A percentile compares a stretch with the other conserved stretches of the same genome.
phyloP scores from a whole-genome alignment of 2,888 invertebrate species.

The Mesorhabditis sp. region DNA sequence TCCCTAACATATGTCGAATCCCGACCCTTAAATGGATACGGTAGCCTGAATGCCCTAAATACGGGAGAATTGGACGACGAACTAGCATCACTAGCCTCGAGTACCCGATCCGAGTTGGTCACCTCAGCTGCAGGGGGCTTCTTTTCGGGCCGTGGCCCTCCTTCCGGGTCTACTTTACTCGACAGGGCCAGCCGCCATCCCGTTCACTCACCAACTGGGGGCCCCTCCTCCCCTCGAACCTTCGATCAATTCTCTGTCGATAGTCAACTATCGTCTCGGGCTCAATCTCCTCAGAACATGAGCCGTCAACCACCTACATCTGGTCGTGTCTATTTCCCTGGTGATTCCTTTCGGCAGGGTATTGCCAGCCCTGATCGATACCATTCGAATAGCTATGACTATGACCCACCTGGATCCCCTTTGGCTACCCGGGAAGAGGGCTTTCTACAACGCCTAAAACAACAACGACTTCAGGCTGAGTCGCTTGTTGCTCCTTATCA shows the following conservation, averaged over 20 bases:
- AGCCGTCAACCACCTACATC: background rate
- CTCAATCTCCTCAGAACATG: background rate
- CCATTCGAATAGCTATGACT: background rate
- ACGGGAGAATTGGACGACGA: background rate
- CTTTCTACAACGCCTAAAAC: background rate
- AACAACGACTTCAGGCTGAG: constrained; percentile 5
- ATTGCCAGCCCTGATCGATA: background rate
- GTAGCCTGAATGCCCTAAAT: background rate
- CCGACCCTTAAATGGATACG: background rate
- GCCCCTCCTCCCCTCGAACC: background rate
- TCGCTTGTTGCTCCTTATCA: background rate
- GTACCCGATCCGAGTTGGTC: constrained; percentile 3
- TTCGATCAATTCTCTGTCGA: background rate
- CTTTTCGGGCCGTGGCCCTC: background rate
- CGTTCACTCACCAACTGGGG: background rate
- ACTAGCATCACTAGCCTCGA: background rate
- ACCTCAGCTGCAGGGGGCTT: background rate
- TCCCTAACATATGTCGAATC: constrained; percentile 19
- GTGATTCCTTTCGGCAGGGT: background rate
- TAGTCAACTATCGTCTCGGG: constrained; percentile 2
- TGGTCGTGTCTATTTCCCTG: background rate
- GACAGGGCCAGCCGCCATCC: constrained; percentile 2
- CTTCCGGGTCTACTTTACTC: background rate
- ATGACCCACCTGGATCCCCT: background rate
- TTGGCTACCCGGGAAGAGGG: background rate